phyloP scores from a whole-genome alignment of 1,140 invertebrate species.

The Drosophila varians region DNA sequence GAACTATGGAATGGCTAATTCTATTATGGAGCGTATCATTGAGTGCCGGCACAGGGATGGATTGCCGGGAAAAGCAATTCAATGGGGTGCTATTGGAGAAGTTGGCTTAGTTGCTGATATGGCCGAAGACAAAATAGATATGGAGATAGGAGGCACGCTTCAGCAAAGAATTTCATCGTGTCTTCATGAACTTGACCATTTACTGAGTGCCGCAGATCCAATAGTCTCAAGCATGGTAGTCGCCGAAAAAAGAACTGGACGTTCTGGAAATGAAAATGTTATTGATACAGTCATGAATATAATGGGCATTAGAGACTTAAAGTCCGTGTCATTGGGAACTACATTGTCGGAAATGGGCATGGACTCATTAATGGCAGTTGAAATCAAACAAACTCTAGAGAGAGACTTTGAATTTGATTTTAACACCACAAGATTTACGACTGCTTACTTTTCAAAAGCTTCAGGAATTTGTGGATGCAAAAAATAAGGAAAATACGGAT shows the following conservation, averaged over 20 bases:
- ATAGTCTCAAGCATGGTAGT: conserved; percentile 92
- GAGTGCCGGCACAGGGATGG: conserved; percentile 86
- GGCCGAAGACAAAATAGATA: conserved; percentile 91
- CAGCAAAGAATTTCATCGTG: conserved; percentile 93
- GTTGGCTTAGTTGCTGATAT: conserved; percentile 91
- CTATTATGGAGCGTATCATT: conserved; percentile 90
- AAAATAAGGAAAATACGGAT: conserved; percentile 84
- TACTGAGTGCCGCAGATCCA: conserved; percentile 87
- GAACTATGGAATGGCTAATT: conserved; percentile 93
- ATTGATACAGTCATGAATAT: conserved; percentile 88
- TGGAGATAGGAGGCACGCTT: conserved; percentile 91
- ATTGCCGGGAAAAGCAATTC: conserved; percentile 87
- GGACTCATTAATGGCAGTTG: conserved; percentile 95
- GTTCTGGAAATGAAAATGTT: conserved; percentile 85
- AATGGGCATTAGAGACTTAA: conserved; percentile 85
- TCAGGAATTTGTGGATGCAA: conserved; percentile 86
- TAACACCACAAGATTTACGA: conserved; percentile 92
- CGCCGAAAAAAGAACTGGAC: conserved; percentile 88
- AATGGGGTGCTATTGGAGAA: conserved; percentile 90
- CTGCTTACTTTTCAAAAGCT: conserved; percentile 86
- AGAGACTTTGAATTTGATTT: conserved; percentile 91
- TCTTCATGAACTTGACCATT: conserved; percentile 87
- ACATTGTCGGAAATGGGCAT: conserved; percentile 93
- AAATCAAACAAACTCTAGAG: conserved; percentile 94
- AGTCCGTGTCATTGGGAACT: conserved; percentile 88